phyloP scores from a whole-genome alignment of 2,888 invertebrate species.

The Ganaspis brasiliensis region DNA sequence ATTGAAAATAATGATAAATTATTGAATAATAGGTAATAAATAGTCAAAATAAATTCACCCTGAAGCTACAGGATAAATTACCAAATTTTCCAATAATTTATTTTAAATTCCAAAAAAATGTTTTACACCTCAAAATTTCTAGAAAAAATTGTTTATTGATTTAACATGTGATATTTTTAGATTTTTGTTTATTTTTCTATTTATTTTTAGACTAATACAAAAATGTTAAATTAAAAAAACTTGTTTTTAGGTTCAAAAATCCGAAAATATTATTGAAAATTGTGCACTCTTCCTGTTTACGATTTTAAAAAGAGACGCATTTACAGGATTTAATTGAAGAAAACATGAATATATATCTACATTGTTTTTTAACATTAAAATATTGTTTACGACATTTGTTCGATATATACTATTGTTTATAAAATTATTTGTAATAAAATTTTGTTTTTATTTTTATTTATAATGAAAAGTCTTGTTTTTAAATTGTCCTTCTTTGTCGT shows the following conservation, averaged over 20 bases:
- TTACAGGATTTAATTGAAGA: slow-evolving; percentile 9
- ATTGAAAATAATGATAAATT: no score
- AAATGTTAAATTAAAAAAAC: neutral
- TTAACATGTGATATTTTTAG: neutral
- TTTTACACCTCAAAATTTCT: neutral
- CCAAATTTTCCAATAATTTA: no score
- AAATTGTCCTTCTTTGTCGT: no score
- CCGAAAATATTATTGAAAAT: slow-evolving; percentile 26
- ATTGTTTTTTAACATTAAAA: slow-evolving; percentile 6
- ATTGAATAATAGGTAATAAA: no score
- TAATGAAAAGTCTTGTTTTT: no score
- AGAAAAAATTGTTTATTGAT: neutral
- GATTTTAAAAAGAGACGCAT: slow-evolving; percentile 4
- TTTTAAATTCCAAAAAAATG: no score
- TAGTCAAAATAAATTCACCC: no score
- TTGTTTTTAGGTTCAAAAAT: neutral
- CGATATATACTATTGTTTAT: no score
- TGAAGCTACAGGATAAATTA: no score
- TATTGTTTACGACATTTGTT: slow-evolving; percentile 19
- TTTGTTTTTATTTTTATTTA: no score
- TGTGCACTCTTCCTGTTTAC: slow-evolving; percentile 34
- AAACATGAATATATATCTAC: no score
- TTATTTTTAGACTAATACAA: neutral
- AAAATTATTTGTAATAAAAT: no score
- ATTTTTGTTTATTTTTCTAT: neutral